A percentile compares a stretch with the other conserved stretches of the same genome.
Evolutionary conservation across 2,888 invertebrate genomes (phyloP).

Genomic region (Caenorhabditis sp.): DNA sequence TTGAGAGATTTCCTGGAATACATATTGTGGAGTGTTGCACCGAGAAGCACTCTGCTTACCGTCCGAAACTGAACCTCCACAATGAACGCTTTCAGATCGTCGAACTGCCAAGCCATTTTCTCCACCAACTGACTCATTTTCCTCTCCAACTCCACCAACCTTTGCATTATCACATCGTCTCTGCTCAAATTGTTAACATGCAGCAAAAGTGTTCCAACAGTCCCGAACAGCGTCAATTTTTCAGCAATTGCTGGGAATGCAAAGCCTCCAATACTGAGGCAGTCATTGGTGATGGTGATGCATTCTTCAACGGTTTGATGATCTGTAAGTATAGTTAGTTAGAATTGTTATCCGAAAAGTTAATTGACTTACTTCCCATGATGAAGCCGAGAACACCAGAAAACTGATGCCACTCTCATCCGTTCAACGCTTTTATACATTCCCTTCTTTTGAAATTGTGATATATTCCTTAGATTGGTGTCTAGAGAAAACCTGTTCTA

Average conservation of each 20-base stretch:
- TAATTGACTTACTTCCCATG: no score
- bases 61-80: conserved; percentile 11
- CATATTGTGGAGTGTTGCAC: not conserved
- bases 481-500: no score
- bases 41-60: not conserved
- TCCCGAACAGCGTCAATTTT: not conserved
- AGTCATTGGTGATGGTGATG: no score
- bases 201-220: not conserved
- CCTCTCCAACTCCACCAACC: not conserved
- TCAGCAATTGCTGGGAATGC: not conserved
- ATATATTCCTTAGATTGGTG: no score
- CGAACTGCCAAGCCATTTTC: conserved; percentile 7
- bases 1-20: not conserved
- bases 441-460: no score
- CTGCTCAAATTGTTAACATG: not conserved
- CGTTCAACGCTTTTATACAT: no score
- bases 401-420: no score
- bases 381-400: no score
- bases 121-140: not conserved
- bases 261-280: conserved; percentile 3
- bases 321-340: no score
- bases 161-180: conserved; percentile 5
- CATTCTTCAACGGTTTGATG: no score
- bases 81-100: not conserved
- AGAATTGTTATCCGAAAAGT: no score